Evolutionary conservation across 1,140 invertebrate genomes (phyloP), one percentile per base, ranked within the genome.

Genomic region (Ceratitis capitata): DNA sequence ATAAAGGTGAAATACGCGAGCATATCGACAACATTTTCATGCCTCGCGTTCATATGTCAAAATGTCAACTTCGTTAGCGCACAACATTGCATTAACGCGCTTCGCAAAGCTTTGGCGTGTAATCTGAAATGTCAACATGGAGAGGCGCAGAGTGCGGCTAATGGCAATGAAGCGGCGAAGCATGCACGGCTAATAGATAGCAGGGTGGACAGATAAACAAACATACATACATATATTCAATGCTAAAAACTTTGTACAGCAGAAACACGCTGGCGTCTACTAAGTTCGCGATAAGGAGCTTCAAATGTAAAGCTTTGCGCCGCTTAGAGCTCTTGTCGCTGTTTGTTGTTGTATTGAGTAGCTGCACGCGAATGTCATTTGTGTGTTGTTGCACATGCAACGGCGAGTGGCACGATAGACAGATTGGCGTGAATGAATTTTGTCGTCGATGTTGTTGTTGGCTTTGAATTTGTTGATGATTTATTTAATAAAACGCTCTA

Each of bases 61-160:
- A 32, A 49, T 83, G 82, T 83, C 82, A 83, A 83, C 82, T 83
- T 83, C 49, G 82, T 83, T 83, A 83, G 82, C 82, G 82, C 53
- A 6, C 39, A 78, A 78, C 69, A 47, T 23, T 23, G 69, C 69
- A 45, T 47, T 78, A 47, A 78, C 69, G 69, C 69, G 69, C 69
- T 78, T 26, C 39, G 69, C 32, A 16, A n/a, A n/a, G 10, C n/a
- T 5, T 12, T 32, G 69, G 35, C 69, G 69, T 5, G 19, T n/a
- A 78, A 78, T 78, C 69, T 78, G 69, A 78, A 78, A 78, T 78
- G 69, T 78, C 69, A 47, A 78, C n/a, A n/a, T 45, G 69, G 19
- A 78, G 39, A 39, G 45, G n/a, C 64, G n/a, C n/a, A n/a, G n/a
- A 19, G 26, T 42, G 64, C 35, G 64, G 64, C 64, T 69, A 69